phyloP scores from a whole-genome alignment of 2,113 vertebrate genomes.

The Nanorana parkeri region DNA sequence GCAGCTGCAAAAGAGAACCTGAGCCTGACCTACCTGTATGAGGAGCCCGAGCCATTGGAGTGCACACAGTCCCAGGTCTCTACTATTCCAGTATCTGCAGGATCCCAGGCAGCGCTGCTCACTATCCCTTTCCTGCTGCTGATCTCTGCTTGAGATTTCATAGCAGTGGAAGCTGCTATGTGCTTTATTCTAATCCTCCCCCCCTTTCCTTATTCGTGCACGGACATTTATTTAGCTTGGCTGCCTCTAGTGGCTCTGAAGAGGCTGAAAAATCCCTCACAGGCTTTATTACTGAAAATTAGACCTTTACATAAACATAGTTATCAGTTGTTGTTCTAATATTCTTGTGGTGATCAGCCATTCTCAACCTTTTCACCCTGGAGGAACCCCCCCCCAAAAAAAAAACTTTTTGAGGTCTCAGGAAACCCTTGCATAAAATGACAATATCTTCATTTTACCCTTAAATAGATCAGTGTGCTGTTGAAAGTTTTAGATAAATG shows the following conservation, averaged over 20 bases:
- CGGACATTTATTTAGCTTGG: conserved; percentile 60
- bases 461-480: too few species aligned
- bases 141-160: conserved; percentile 54
- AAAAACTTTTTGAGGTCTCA: too few species aligned
- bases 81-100: conserved; percentile 31
- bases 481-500: too few species aligned
- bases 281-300: conserved; percentile 32
- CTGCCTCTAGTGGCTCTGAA: conserved; percentile 51
- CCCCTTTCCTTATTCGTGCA: conserved; percentile 35
- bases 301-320: conserved; percentile 23
- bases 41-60: conserved; percentile 57
- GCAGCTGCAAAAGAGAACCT: not conserved
- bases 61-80: conserved; percentile 32
- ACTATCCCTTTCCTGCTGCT: conserved; percentile 48
- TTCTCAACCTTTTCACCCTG: too few species aligned
- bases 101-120: conserved; percentile 25
- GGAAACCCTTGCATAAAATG: too few species aligned
- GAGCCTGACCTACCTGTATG: conserved; percentile 57
- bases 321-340: not conserved
- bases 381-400: too few species aligned
- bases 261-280: conserved; percentile 25
- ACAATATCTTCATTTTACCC: too few species aligned
- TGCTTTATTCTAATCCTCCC: conserved; percentile 55
- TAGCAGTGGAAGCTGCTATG: conserved; percentile 55
- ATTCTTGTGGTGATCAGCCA: not conserved